phyloP scores from a whole-genome alignment of 2,797 vertebrate species.

The Pipistrellus kuhlii region DNA sequence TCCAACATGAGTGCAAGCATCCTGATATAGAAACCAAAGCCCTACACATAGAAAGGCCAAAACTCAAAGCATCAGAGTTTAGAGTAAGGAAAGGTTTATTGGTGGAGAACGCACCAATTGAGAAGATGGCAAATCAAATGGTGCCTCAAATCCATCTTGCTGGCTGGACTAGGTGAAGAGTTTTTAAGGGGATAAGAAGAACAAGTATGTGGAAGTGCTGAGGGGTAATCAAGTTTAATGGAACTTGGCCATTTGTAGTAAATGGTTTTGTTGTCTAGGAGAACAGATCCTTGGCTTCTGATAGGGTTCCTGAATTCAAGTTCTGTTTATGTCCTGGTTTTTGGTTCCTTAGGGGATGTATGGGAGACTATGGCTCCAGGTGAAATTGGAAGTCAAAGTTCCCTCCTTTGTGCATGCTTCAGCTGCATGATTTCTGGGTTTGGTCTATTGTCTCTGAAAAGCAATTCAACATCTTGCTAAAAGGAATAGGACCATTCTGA shows the following conservation, averaged over 20 bases:
- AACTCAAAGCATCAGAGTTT: background rate
- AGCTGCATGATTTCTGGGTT: background rate
- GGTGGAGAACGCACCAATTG: background rate
- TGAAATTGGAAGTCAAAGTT: background rate
- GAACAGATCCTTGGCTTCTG: background rate
- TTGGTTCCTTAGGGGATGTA: background rate
- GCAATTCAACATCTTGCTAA: background rate
- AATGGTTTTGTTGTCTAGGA: background rate
- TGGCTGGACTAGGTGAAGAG: background rate
- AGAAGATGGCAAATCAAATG: background rate
- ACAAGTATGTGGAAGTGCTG: background rate
- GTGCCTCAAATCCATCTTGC: background rate
- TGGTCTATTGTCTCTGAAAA: background rate
- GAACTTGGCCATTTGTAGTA: background rate
- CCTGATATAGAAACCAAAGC: background rate
- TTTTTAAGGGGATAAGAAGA: background rate
- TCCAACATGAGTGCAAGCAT: background rate
- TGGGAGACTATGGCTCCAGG: background rate
- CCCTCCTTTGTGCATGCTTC: background rate
- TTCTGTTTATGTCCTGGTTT: background rate
- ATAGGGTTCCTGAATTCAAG: background rate
- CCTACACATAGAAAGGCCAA: background rate
- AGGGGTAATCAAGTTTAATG: background rate
- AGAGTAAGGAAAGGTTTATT: background rate
- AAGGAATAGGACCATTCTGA: background rate